Percentiles rank a stretch among this genome's conserved stretches.
Evolutionary conservation across 2,113 vertebrate species (phyloP).

Genomic region (Rhea americana): DNA sequence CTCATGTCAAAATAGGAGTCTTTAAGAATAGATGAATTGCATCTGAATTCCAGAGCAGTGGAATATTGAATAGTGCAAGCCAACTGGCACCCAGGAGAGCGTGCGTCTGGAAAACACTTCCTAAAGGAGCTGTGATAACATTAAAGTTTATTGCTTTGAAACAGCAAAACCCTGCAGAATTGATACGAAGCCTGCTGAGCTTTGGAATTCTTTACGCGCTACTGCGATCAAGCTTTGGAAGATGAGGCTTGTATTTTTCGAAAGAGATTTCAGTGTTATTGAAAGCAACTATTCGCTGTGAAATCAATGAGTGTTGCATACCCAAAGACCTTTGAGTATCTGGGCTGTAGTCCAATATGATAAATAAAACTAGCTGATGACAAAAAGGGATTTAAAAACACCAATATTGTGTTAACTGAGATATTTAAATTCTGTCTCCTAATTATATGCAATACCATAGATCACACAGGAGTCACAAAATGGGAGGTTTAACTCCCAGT

Average conservation of each 20-base stretch:
- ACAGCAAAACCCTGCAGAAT: background rate
- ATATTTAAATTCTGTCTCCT: background rate
- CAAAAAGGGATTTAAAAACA: background rate
- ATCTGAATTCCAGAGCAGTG: background rate
- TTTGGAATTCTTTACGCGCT: background rate
- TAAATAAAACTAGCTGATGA: constrained; percentile 13
- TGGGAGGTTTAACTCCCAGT: background rate
- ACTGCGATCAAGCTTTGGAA: background rate
- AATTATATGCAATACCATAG: background rate
- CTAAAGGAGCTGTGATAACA: background rate
- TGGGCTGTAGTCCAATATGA: background rate
- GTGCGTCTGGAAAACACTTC: background rate
- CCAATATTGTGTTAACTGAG: background rate
- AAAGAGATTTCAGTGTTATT: constrained; percentile 8
- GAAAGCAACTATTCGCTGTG: constrained; percentile 8
- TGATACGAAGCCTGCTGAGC: background rate
- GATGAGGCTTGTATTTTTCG: background rate
- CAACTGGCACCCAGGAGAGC: background rate
- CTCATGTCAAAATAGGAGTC: background rate
- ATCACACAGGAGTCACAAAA: background rate
- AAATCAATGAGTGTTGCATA: background rate
- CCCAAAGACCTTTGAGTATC: constrained; percentile 1
- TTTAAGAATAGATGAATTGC: background rate
- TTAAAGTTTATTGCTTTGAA: background rate
- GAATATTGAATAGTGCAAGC: background rate